Percentiles rank a stretch among this genome's conserved stretches.
phyloP scores from a whole-genome alignment of 1,140 invertebrate species.

The Bombyx mandarina region DNA sequence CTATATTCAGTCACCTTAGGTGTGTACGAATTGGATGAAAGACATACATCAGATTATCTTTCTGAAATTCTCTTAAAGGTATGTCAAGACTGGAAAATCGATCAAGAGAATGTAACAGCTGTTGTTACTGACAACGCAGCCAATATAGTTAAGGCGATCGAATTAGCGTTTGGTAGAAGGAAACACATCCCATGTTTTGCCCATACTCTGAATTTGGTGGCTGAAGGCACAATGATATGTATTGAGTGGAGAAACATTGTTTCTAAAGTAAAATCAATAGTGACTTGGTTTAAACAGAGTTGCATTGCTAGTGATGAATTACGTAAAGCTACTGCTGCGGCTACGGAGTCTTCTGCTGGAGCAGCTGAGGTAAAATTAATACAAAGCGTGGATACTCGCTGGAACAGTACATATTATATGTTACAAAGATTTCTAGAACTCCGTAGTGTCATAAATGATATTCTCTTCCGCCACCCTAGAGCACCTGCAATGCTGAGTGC shows the following conservation, averaged over 20 bases:
- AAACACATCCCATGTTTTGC: constrained; percentile 57
- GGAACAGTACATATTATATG: constrained; percentile 52
- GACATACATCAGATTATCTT: too few species aligned
- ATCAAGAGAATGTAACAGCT: too few species aligned
- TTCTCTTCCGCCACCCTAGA: neutral
- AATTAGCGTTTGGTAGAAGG: constrained; percentile 44
- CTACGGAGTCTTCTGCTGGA: too few species aligned
- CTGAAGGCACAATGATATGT: constrained; percentile 13
- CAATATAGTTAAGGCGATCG: constrained; percentile 30
- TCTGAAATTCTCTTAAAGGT: too few species aligned
- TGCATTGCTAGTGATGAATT: constrained; percentile 37
- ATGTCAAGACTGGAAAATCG: too few species aligned
- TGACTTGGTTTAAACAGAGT: constrained; percentile 51
- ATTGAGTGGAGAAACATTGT: constrained; percentile 16
- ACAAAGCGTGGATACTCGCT: constrained; percentile 34
- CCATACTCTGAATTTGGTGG: constrained; percentile 54
- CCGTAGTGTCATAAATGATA: constrained; percentile 25
- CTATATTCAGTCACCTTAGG: too few species aligned
- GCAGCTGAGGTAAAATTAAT: constrained; percentile 7
- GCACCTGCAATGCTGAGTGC: constrained; percentile 33
- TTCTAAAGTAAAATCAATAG: constrained; percentile 38
- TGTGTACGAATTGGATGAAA: too few species aligned
- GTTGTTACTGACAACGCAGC: constrained; percentile 5
- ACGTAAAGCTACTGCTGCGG: constrained; percentile 17
- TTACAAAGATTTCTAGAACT: constrained; percentile 42